A percentile compares a stretch with the other conserved stretches of the same genome.
Conservation (phyloP, 2,888 invertebrate genomes). For the Mythimna impura region DNA sequence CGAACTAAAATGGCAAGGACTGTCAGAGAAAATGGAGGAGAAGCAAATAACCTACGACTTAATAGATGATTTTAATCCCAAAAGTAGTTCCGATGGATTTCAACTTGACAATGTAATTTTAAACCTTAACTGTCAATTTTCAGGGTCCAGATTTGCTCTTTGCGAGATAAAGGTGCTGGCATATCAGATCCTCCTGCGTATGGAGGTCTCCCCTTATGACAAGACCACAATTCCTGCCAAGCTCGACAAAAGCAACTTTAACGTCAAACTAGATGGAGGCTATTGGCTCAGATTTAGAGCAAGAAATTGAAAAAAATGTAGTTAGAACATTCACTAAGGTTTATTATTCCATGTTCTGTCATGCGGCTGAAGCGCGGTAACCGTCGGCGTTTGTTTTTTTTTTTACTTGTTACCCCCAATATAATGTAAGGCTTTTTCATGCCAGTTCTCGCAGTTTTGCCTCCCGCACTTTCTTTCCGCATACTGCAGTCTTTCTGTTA, state of each 20-base stretch:
- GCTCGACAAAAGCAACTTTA: constrained; percentile 67
- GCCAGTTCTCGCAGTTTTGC: too few relatives aligned
- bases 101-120: neutral
- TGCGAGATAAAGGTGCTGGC: constrained; percentile 80
- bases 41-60: neutral
- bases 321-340: too few relatives aligned
- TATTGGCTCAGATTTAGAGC: constrained; percentile 73
- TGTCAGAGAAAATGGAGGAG: too few relatives aligned
- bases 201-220: constrained; percentile 73
- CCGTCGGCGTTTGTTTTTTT: too few relatives aligned
- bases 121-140: neutral
- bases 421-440: too few relatives aligned
- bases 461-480: too few relatives aligned
- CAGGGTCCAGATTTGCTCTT: constrained; percentile 79
- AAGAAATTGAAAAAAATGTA: constrained; percentile 47
- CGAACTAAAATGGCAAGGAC: neutral
- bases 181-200: constrained; percentile 74
- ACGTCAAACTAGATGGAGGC: constrained; percentile 72
- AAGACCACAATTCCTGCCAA: constrained; percentile 71
- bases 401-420: too few relatives aligned
- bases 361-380: too few relatives aligned
- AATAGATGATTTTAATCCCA: neutral
- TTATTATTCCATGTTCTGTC: too few relatives aligned
- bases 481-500: too few relatives aligned
- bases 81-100: neutral